Conservation (phyloP, 2,888 invertebrate species). For the Alloplasta piceator region DNA sequence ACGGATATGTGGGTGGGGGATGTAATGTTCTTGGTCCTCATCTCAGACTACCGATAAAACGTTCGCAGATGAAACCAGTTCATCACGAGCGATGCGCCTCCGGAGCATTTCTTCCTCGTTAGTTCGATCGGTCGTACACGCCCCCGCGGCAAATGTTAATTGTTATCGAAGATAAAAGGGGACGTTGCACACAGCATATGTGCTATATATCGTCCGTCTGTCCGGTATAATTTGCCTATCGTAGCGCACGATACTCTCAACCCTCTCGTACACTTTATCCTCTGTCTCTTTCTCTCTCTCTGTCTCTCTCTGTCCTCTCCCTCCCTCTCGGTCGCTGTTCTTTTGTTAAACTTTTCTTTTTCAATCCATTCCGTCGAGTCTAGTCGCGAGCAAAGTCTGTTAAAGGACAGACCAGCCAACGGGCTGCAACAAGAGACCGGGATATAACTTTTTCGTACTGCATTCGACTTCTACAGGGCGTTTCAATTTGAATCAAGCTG, state of each 20-base stretch:
- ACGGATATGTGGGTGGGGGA: slow-evolving; percentile 4
- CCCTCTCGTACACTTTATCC: slow-evolving; percentile 54
- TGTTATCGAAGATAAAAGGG: slow-evolving; percentile 52
- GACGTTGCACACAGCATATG: slow-evolving; percentile 31
- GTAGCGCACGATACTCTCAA: slow-evolving; percentile 8
- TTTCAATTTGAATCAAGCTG: background rate
- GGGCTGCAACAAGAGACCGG: slow-evolving; percentile 22
- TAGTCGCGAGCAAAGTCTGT: slow-evolving; percentile 14
- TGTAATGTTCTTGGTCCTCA: background rate
- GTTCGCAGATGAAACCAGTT: slow-evolving; percentile 47
- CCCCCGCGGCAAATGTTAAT: slow-evolving; percentile 58
- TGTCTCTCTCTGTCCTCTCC: background rate
- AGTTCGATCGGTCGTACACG: slow-evolving; percentile 26
- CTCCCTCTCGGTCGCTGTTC: background rate
- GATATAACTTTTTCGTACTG: slow-evolving; percentile 16
- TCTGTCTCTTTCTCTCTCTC: background rate
- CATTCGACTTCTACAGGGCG: background rate
- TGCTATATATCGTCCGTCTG: slow-evolving; percentile 56
- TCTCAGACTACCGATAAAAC: background rate
- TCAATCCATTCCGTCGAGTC: slow-evolving; percentile 20
- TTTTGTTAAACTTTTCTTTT: slow-evolving; percentile 4
- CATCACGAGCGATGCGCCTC: slow-evolving; percentile 48
- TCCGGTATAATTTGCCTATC: slow-evolving; percentile 23
- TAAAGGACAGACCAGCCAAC: slow-evolving; percentile 11
- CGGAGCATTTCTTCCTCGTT: slow-evolving; percentile 43